Percentiles rank a stretch among this genome's conserved stretches.
Conservation (phyloP, 2,888 invertebrate genomes). For the Brachypalpus laphriformis region DNA sequence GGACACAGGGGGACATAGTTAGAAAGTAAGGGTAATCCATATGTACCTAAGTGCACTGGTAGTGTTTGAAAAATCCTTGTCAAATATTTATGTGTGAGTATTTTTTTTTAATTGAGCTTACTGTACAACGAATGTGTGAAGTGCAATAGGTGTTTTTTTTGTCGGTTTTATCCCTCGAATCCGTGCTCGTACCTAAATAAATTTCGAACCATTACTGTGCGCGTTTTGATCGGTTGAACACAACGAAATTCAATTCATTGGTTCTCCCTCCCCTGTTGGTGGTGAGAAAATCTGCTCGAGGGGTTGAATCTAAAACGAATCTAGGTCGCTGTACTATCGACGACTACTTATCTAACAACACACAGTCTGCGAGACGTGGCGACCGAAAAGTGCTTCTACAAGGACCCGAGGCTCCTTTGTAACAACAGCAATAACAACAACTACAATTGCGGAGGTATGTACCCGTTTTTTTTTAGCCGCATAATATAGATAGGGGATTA, state of each 20-base stretch:
- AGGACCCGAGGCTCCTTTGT: slow-evolving; percentile 3
- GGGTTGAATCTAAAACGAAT: slow-evolving; percentile 47
- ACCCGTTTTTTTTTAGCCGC: background rate
- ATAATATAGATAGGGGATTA: background rate
- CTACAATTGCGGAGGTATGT: slow-evolving; percentile 25
- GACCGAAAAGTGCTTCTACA: slow-evolving; percentile 19
- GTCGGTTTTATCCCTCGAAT: background rate
- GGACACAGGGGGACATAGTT: background rate
- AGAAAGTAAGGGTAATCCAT: slow-evolving; percentile 28
- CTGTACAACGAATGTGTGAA: slow-evolving; percentile 24
- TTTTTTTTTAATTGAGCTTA: slow-evolving; percentile 16
- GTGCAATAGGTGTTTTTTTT: background rate
- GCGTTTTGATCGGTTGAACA: slow-evolving; percentile 30
- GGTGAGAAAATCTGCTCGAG: slow-evolving; percentile 8
- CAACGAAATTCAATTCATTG: slow-evolving; percentile 20
- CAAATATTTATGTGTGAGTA: slow-evolving; percentile 31
- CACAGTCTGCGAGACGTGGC: slow-evolving; percentile 37
- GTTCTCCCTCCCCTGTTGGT: background rate
- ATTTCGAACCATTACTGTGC: slow-evolving; percentile 12
- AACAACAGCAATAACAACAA: background rate
- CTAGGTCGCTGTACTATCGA: slow-evolving; percentile 54
- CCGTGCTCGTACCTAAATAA: background rate
- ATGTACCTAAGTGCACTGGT: slow-evolving; percentile 17
- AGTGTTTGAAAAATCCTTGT: slow-evolving; percentile 13
- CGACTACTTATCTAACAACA: slow-evolving; percentile 43